Base-by-base conservation (phyloP, 2,888 invertebrate genomes). In the Phorcus lineatus region DNA sequence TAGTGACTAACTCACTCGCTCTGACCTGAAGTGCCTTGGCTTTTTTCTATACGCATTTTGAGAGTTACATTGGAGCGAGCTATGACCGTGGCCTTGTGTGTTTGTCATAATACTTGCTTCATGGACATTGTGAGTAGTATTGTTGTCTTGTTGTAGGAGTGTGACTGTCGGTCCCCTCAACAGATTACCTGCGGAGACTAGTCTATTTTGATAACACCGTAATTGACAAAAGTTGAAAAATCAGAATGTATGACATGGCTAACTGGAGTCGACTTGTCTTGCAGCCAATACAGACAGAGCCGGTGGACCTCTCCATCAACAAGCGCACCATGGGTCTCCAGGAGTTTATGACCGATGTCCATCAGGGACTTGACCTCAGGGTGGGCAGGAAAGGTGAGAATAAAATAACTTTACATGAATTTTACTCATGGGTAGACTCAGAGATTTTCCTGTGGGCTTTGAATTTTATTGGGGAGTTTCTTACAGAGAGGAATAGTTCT, bases 381-480 rank as follows among this genome's bases (percentile, higher is more conserved):
- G 82, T 88, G 16, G 79, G 84, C 62, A 87, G 95, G 95, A 91
- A 95, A 90, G 88, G 90, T 89, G 76, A 84, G 84, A 82, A 70
- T 19, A 74, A 47, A 36, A 40, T n/a, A 36, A 36, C 36, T 36
- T 36, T 36, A 36, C 7, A 36, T 36, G 36, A 36, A n/a, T n/a
- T n/a, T n/a, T n/a, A n/a, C n/a, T n/a, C n/a, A n/a, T n/a, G n/a
- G n/a, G n/a, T n/a, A n/a, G n/a, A n/a, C n/a, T n/a, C n/a, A n/a
- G n/a, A n/a, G n/a, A n/a, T n/a, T n/a, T n/a, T n/a, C n/a, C n/a
- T n/a, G n/a, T n/a, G n/a, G n/a, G 6, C 13, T 47, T 13, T 47
- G 47, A 47, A 47, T 47, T 11, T 47, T 47, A 47, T 11, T 4
- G 7, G 1, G 47, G 7, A 7, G 1, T 13, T 47, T 47, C 11